Evolutionary conservation across 2,113 vertebrate species (phyloP).

Genomic region (Nettapus auritus): DNA sequence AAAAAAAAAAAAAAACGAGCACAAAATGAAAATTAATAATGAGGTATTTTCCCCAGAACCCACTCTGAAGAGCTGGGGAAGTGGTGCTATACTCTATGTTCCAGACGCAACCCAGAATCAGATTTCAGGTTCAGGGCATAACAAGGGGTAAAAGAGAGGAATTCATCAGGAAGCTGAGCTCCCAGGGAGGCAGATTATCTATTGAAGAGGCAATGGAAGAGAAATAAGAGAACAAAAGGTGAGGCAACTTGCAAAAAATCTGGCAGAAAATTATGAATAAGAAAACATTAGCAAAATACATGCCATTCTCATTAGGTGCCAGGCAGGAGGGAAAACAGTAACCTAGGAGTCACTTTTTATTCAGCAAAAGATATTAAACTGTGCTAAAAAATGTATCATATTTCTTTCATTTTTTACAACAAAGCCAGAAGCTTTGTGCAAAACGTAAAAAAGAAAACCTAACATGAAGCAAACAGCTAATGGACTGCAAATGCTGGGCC

Average conservation of each 20-base stretch:
- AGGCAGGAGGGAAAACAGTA: constrained; percentile 21
- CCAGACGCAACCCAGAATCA: neutral
- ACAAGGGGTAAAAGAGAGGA: neutral
- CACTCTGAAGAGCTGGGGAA: neutral
- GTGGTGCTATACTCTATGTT: neutral
- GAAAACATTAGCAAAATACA: neutral
- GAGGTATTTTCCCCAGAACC: neutral
- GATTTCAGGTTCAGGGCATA: neutral
- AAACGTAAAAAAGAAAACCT: neutral
- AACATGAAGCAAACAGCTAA: neutral
- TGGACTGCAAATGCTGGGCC: neutral
- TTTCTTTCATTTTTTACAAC: constrained; percentile 3
- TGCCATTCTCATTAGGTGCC: neutral
- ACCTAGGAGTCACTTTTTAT: neutral
- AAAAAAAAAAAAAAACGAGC: neutral
- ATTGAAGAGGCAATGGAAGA: neutral
- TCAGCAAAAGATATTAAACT: neutral
- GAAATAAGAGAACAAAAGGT: constrained; percentile 41
- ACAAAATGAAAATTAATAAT: neutral
- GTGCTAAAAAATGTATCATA: constrained; percentile 17
- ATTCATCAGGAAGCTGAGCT: neutral
- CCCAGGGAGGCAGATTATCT: neutral
- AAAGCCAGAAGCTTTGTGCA: neutral
- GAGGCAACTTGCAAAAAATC: constrained; percentile 8
- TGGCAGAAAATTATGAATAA: neutral